Evolutionary conservation across 2,888 invertebrate genomes (phyloP), one percentile per base, ranked within the genome.

Genomic region (Autographa gamma): DNA sequence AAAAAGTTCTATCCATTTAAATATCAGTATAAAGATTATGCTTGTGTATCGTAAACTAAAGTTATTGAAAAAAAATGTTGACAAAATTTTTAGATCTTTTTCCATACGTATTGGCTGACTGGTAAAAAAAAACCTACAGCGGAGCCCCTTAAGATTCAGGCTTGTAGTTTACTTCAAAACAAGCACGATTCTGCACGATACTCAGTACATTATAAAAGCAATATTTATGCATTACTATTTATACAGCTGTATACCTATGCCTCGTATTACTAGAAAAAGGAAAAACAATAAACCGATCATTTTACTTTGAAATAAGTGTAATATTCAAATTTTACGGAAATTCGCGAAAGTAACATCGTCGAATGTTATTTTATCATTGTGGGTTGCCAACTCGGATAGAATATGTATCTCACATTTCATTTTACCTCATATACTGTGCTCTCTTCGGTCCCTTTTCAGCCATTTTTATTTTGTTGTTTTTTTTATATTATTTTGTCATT

Each of bases 401-500:
- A 34, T 9, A 16, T 16, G 43, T 32, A 16, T 63, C 41, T 54
- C 34, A 60, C 43, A n/a, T 64, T 62, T 48, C 25, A 18, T 56
- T 52, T 18, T 52, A 58, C 48, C 61, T 62, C 64, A 60, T 43
- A 67, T 43, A 60, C 52, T 43, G 48, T 65, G 13, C 38, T 43
- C 32, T 18, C n/a, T 69, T 63, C 60, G 19, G 32, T 60, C 63
- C 16, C 18, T 31, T 54, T 52, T 41, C 52, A 66, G 66, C 65
- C 60, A 72, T 60, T 63, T 68, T 63, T 65, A 63, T 76, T 65
- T 54, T 32, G 34, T 38, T 58, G 2, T 11, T 38, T n/a, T 54
- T 19, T 68, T 48, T n/a, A n/a, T n/a, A n/a, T n/a, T 64, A 67
- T 58, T 69, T 67, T 69, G 7, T 67, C 68, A 58, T 65, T 65